Conservation (phyloP, 2,113 vertebrate genomes). For the Ranitomeya imitator region DNA sequence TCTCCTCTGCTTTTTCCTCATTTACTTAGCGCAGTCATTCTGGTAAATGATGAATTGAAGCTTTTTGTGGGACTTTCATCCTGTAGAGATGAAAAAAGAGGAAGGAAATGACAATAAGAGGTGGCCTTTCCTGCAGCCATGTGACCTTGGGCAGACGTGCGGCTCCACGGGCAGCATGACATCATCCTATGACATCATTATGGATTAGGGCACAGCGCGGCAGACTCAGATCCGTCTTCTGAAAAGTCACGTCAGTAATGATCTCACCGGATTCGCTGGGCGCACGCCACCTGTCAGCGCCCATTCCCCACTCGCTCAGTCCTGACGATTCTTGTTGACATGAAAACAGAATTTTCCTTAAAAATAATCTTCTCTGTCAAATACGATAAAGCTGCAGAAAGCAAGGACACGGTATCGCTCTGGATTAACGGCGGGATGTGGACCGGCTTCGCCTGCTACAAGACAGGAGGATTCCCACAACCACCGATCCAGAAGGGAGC, state of each 20-base stretch:
- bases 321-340: not conserved
- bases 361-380: slow-evolving; percentile 11
- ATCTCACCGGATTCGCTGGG: not conserved
- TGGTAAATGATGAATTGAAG: not conserved
- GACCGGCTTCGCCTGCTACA: too few species aligned
- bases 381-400: not conserved
- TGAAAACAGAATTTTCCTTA: not conserved
- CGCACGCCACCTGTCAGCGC: not conserved
- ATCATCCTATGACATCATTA: not conserved
- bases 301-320: slow-evolving; percentile 9
- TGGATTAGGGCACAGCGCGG: not conserved
- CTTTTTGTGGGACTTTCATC: not conserved
- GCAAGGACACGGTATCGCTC: not conserved
- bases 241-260: not conserved
- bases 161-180: slow-evolving; percentile 19
- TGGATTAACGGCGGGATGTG: not conserved
- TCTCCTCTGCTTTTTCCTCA: too few species aligned
- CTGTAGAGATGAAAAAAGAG: not conserved
- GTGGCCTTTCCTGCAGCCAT: slow-evolving; percentile 1
- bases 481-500: not conserved
- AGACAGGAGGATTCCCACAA: too few species aligned
- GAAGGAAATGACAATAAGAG: slow-evolving; percentile 6
- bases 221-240: slow-evolving; percentile 4
- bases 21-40: not conserved
- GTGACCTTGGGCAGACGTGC: slow-evolving; percentile 18